Evolutionary conservation across 2,113 vertebrate genomes (phyloP), one percentile per base, ranked within the genome.

Genomic region (Cavia porcellus): DNA sequence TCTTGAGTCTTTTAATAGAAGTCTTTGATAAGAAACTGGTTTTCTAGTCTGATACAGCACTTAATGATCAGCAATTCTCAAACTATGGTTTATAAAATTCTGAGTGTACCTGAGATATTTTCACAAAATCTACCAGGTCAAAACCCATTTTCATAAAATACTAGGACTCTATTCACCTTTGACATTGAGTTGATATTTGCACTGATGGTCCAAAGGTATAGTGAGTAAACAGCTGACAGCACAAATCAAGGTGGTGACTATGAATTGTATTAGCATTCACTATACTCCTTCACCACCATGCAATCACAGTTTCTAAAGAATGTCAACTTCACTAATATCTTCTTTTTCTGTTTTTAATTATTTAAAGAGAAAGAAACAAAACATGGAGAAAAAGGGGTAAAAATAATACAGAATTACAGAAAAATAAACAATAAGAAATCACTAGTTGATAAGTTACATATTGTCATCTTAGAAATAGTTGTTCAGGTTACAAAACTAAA

Each of bases 131-230:
- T 84, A 66, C 32, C 32, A 85, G 7, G 59, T 59, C 38, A 77
- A 84, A 79, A 38, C 52, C 68, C 47, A 77, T 59, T 77, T 77
- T 84, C 68, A 66, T 84, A 89, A 84, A 84, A 77, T 89, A 84
- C 13, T 62, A 64, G 38, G 42, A 38, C 20, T 80, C 8, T 89
- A 68, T 35, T 89, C 12, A 52, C 45, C 32, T 64, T 52, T 84
- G 85, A 70, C 79, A 52, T 7, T 42, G n/a, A 50, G 17, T 28
- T 50, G 79, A 83, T 15, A 32, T 64, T 57, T 87, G 57, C 17
- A 74, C 20, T 52, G 28, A 66, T 57, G n/a, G 25, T 75, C n/a
- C 9, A 75, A 96, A 89, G 17, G 35, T n/a, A 80, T 19, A 30
- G 25, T 38, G 12, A 22, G 13, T 61, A 68, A 86, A 90, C 3